Base-by-base conservation (phyloP, 35 echinoderm and acorn worm genomes). In the Diadema setosum region DNA sequence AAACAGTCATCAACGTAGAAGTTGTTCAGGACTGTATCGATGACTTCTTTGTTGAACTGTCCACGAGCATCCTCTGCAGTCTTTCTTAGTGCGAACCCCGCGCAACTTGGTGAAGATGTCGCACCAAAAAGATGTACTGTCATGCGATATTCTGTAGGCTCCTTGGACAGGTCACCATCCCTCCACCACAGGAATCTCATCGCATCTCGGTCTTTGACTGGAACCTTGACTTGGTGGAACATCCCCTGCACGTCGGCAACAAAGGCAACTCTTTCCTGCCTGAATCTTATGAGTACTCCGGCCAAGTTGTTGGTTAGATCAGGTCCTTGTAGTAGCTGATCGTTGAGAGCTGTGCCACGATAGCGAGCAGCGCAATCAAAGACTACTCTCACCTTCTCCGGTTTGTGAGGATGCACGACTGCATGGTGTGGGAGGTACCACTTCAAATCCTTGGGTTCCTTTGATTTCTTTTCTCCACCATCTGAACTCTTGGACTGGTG, bases 361-460 rank as follows among this genome's bases (percentile, higher is more conserved):
- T 74, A 82, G 1, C 11, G 31, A 20, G 58, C 73, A 2, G 86
- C 46, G 46, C 92, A 94, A 49, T 94, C 82, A 75, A 90, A 94
- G 3, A 94, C 86, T 30, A 92, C 90, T 15, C 90, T 31, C 21
- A 92, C 42, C 33, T 87, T 92, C 17, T 58, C 50, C 14, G 50
- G 75, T 36, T 92, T 92, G 39, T 81, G 24, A 3, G 90, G 83
- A 52, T 92, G 90, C 15, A 59, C 80, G 3, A 92, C 83, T 7
- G 67, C 83, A 39, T 84, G 40, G 40, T 91, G 90, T 48, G 90
- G 90, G 29, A 86, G 55, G 64, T 85, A 91, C 91, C 91, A 93
- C 24, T 39, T 63, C 39, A 34, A 46, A 18, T 84, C 91, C 63
- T 91, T 67, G 30, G 82, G 45, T 5, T n/a, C n/a, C n/a, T n/a